Conservation (phyloP, 2,888 invertebrate genomes). For the Listrodromus nycthemerus region DNA sequence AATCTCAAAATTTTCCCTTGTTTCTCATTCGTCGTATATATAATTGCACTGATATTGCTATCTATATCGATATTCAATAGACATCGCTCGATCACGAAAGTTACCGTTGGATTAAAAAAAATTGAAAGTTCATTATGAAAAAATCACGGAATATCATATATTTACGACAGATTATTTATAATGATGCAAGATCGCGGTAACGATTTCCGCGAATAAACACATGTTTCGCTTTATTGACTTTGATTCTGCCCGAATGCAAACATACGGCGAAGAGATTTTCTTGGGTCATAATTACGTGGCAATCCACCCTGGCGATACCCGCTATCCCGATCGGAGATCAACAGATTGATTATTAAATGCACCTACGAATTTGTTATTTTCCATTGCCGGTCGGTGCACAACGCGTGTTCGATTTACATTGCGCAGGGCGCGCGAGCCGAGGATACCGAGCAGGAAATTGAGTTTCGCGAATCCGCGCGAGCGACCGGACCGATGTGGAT, state of each 20-base stretch:
- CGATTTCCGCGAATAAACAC: constrained; percentile 31
- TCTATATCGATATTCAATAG: no score
- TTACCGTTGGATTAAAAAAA: neutral
- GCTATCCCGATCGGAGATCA: constrained; percentile 36
- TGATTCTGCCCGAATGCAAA: neutral
- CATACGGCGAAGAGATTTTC: constrained; percentile 19
- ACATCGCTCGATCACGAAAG: neutral
- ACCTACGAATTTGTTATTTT: constrained; percentile 42
- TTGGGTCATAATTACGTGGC: constrained; percentile 14
- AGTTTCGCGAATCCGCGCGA: constrained; percentile 60
- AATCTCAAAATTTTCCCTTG: no score
- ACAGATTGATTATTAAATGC: constrained; percentile 44
- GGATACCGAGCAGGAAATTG: constrained; percentile 52
- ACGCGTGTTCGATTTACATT: constrained; percentile 3
- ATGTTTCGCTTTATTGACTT: constrained; percentile 25
- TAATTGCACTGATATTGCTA: no score
- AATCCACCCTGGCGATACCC: constrained; percentile 11
- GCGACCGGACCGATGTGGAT: constrained; percentile 10
- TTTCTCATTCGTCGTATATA: no score
- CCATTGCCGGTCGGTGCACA: constrained; percentile 10
- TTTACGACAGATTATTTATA: constrained; percentile 16
- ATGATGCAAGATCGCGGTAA: constrained; percentile 10
- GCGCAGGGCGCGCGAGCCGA: neutral
- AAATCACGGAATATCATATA: neutral
- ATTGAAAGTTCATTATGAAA: constrained; percentile 6